Evolutionary conservation across 2,113 vertebrate species (phyloP).

Genomic region (Myrmecophaga tridactyla): DNA sequence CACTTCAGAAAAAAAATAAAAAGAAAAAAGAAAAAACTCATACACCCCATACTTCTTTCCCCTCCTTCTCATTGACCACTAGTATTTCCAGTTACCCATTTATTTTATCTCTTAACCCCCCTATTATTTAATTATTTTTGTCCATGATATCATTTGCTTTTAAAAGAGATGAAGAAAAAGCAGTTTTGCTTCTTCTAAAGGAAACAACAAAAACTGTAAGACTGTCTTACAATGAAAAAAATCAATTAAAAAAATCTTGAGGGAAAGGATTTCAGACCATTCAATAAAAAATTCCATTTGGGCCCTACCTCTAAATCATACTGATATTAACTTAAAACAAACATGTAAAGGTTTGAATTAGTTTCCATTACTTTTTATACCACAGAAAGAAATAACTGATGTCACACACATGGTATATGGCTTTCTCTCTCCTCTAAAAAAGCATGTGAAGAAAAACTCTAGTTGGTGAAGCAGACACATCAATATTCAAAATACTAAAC

Average conservation of each 20-base stretch:
- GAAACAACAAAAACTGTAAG: not conserved
- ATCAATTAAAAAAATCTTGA: not conserved
- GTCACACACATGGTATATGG: accelerated
- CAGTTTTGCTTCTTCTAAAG: not conserved
- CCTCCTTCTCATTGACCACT: too few relatives aligned
- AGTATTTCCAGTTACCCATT: too few relatives aligned
- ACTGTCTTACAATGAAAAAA: not conserved
- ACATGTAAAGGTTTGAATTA: not conserved
- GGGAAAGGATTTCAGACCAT: not conserved
- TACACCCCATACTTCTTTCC: too few relatives aligned
- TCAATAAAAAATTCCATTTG: not conserved
- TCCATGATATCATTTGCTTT: too few relatives aligned
- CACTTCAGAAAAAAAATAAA: too few relatives aligned
- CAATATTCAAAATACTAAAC: not conserved
- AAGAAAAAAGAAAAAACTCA: too few relatives aligned
- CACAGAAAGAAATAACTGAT: not conserved
- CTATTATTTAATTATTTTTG: too few relatives aligned
- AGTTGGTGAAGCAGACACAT: not conserved
- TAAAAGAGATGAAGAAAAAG: not conserved
- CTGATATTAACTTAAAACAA: not conserved
- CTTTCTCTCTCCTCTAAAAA: not conserved
- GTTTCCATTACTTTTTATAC: not conserved
- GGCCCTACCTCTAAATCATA: not conserved
- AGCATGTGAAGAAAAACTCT: not conserved
- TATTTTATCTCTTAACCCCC: too few relatives aligned